phyloP scores from a whole-genome alignment of 2,113 vertebrate species.

The Lathamus discolor region DNA sequence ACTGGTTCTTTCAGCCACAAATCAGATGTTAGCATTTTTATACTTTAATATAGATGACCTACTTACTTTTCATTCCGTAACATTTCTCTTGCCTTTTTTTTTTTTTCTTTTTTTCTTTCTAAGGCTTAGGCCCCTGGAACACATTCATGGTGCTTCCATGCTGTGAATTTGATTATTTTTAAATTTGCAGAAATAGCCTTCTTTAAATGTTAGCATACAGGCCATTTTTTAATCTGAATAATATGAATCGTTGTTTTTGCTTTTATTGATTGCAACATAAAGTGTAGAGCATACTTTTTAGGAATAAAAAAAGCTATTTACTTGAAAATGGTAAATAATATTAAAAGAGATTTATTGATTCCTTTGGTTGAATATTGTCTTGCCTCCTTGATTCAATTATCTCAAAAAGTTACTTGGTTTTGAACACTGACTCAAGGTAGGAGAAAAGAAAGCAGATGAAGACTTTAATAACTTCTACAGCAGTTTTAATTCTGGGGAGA shows the following conservation, averaged over 20 bases:
- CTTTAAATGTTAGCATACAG: background rate
- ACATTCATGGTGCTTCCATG: background rate
- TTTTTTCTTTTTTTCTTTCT: background rate
- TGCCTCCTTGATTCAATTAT: background rate
- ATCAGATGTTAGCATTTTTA: constrained; percentile 17
- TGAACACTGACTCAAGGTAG: background rate
- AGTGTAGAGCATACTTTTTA: background rate
- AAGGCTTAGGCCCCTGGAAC: background rate
- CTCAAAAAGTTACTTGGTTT: constrained; percentile 2
- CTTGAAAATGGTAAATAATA: background rate
- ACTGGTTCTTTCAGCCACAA: background rate
- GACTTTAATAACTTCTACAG: background rate
- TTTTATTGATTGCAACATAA: background rate
- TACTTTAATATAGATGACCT: constrained; percentile 13
- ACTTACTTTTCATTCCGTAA: background rate
- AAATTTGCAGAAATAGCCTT: background rate
- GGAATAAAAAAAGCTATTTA: background rate
- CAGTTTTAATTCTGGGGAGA: background rate
- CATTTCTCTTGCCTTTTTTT: background rate
- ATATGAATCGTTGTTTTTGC: background rate
- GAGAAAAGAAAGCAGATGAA: background rate
- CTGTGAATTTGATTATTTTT: background rate
- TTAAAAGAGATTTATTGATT: background rate
- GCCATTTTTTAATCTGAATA: background rate
- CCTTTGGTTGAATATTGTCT: background rate